A percentile compares a stretch with the other conserved stretches of the same genome.
These are phyloP conservation scores for Saccopteryx bilineata DNA, from an alignment of 2,113 vertebrate species.

Conservation along the genomic window DNA sequence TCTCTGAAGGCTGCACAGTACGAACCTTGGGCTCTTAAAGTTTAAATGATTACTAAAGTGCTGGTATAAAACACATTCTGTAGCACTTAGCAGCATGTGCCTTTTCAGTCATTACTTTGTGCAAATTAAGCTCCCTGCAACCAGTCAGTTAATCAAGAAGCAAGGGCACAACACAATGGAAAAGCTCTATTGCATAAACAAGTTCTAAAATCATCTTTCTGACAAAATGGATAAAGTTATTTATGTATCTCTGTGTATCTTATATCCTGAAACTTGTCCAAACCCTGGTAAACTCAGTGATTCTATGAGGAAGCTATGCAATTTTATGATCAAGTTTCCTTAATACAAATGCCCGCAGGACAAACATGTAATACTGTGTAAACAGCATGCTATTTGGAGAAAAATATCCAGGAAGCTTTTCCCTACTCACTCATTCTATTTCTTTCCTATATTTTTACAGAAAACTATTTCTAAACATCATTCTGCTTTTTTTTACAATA, in stretches of 20 bases:
- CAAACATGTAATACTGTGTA: background rate
- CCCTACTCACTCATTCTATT: background rate
- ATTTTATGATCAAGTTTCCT: background rate
- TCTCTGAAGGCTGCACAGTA: background rate
- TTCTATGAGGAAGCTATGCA: background rate
- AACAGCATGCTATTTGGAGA: background rate
- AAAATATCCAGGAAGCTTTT: background rate
- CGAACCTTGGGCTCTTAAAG: background rate
- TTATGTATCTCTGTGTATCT: background rate
- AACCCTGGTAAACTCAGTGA: background rate
- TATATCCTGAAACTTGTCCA: conserved; percentile 19
- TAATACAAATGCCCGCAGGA: background rate
- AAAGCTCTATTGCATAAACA: conserved; percentile 50
- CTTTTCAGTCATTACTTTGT: conserved; percentile 27
- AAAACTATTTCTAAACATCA: conserved; percentile 28
- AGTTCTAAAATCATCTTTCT: conserved; percentile 56
- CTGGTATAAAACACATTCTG: background rate
- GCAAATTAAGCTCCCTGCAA: conserved; percentile 55
- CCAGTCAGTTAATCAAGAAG: conserved; percentile 51
- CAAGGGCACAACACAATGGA: background rate
- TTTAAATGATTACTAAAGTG: background rate
- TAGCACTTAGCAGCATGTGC: background rate
- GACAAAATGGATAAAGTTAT: conserved; percentile 62
- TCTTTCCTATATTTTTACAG: background rate
- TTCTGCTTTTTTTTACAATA: background rate